A percentile compares a stretch with the other conserved stretches of the same genome.
Evolutionary conservation across 1,140 invertebrate species (phyloP).

Genomic region (Rhyacophila brunnea): DNA sequence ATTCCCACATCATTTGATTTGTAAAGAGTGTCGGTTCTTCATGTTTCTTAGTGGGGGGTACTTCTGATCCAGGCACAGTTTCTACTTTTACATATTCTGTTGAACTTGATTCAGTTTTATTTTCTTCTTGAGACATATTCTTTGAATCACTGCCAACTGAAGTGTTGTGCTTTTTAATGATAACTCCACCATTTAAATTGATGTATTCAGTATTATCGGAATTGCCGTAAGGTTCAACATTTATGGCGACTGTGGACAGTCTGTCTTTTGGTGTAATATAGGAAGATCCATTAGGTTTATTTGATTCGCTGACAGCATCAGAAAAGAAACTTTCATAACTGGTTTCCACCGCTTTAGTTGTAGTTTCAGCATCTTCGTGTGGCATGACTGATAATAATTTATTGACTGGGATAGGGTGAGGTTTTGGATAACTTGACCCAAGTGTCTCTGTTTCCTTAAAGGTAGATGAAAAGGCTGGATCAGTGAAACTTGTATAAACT

Average conservation of each 20-base stretch:
- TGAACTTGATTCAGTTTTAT: background rate
- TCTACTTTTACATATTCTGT: conserved; percentile 36
- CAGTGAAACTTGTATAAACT: conserved; percentile 66
- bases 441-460: conserved; percentile 53
- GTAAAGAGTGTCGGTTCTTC: conserved; percentile 27
- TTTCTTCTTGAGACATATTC: conserved; percentile 1
- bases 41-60: conserved; percentile 9
- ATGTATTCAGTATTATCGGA: conserved; percentile 26
- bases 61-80: conserved; percentile 28
- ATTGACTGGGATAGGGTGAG: conserved; percentile 67
- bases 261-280: conserved; percentile 51
- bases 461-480: conserved; percentile 57
- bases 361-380: conserved; percentile 14
- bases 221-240: conserved; percentile 40
- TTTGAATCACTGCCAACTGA: background rate
- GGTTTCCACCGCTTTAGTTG: conserved; percentile 5
- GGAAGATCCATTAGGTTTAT: conserved; percentile 40
- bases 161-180: conserved; percentile 27
- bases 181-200: conserved; percentile 44
- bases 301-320: background rate
- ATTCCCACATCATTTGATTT: conserved; percentile 49
- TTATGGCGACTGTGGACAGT: conserved; percentile 47
- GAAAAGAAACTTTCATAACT: conserved; percentile 10
- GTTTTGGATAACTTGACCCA: conserved; percentile 53
- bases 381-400: conserved; percentile 55